These are phyloP conservation scores for Pharmacophagus antenor DNA, from an alignment of 2,888 invertebrate genomes.

Conservation along the genomic window DNA sequence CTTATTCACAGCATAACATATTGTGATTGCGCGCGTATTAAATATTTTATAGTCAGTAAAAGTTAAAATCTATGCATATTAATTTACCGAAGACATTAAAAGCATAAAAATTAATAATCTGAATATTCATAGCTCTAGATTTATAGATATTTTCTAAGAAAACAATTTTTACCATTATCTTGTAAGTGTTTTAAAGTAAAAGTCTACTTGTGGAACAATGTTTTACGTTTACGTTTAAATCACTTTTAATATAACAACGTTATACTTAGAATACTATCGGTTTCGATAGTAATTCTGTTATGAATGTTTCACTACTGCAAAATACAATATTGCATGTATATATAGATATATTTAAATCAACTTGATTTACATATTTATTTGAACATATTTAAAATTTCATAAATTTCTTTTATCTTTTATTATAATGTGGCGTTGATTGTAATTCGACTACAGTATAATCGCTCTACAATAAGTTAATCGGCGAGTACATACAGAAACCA, in stretches of 20 bases:
- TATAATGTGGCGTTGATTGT: neutral
- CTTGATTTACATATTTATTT: no score
- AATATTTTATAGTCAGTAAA: neutral
- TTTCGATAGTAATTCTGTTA: no score
- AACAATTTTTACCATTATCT: neutral
- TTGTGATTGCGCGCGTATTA: neutral
- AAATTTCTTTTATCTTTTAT: no score
- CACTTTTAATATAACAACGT: no score
- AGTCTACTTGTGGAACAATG: neutral
- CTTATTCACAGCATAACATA: neutral
- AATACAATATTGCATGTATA: no score
- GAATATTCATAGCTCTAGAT: conserved; percentile 7
- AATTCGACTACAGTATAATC: neutral
- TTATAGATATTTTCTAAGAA: neutral
- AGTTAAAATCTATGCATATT: conserved; percentile 4
- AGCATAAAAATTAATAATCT: conserved; percentile 1
- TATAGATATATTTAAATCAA: no score
- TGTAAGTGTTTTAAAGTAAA: neutral
- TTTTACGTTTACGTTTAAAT: no score
- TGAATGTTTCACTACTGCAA: no score
- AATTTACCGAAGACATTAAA: conserved; percentile 10
- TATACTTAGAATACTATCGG: no score
- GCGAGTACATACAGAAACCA: neutral
- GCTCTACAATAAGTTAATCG: neutral
- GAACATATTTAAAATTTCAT: no score